Evolutionary conservation across 2,797 vertebrate genomes (phyloP), one percentile per base, ranked within the genome.

Genomic region (Falco concolor): DNA sequence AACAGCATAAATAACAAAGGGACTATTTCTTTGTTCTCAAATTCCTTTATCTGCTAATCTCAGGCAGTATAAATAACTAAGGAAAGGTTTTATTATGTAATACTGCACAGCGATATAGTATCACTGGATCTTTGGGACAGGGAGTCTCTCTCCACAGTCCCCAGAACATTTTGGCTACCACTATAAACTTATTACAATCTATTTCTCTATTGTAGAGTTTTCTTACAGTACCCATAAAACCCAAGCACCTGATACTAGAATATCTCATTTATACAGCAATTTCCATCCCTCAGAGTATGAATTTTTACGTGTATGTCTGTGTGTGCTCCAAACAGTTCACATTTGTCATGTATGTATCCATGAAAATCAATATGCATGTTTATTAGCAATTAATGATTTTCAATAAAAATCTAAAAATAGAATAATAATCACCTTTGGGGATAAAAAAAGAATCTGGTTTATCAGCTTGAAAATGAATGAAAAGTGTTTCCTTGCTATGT

Each of bases 381-480:
- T 90, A 69, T 78, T 79, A 78, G 50, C 50, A 86, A 85, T 78
- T 91, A 96, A 95, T 17, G 24, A 28, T 81, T 95, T 36, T 27
- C 40, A 70, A 63, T 75, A 74, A 90, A 82, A 86, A 93, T 76
- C 83, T 93, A 91, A 87, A 96, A 90, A 87, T 65, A 87, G 70
- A 92, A 75, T 70, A 90, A 70, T 92, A 79, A 97, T 96, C 92
- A 87, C 69, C 97, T 94, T 86, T n/a, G 52, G 53, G 74, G 22
- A 72, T 75, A 63, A 70, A 69, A 49, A 60, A 60, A 77, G 5
- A 54, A 87, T 80, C 78, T 85, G 45, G 78, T 96, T 97, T 93
- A 95, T 93, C 89, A 86, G 83, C 70, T 95, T 75, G 52, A 90
- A 96, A 97, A 96, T 87, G 83, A 97, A 98, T 79, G 93, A 96